Evolutionary conservation across 2,797 vertebrate genomes (phyloP).

Genomic region (Megaceryle alcyon): DNA sequence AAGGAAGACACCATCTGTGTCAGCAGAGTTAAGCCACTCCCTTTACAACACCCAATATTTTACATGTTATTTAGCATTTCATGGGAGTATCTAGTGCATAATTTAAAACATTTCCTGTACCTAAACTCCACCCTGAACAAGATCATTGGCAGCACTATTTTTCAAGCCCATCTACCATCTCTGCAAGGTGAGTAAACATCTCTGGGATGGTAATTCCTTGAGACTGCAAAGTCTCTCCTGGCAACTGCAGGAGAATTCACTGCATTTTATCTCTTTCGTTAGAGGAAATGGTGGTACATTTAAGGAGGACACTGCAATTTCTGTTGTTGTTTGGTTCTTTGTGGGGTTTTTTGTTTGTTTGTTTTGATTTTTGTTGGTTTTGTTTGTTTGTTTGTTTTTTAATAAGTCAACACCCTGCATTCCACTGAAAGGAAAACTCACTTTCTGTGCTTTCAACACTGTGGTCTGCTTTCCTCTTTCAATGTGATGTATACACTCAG

Average conservation of each 20-base stretch:
- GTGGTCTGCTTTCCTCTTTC: conserved; percentile 2
- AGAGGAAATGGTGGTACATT: not conserved
- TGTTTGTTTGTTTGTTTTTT: not conserved
- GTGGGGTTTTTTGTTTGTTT: no score
- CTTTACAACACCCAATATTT: not conserved
- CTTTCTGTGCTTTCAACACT: conserved; percentile 44
- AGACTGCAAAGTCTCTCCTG: not conserved
- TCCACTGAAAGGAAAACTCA: conserved; percentile 34
- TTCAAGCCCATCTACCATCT: conserved; percentile 11
- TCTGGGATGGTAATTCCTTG: not conserved
- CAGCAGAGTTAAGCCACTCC: not conserved
- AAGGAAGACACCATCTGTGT: not conserved
- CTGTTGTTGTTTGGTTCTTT: not conserved
- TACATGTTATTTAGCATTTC: conserved; percentile 8
- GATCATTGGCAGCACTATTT: not conserved
- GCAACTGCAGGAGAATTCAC: not conserved
- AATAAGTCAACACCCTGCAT: not conserved
- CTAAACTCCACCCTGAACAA: conserved; percentile 55
- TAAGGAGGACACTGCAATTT: not conserved
- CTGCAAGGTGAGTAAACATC: conserved; percentile 31
- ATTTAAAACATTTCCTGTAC: conserved; percentile 70
- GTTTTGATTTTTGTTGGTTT: no score
- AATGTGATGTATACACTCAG: conserved; percentile 48
- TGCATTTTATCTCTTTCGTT: not conserved
- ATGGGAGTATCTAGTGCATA: not conserved